These are phyloP conservation scores for Eriocheir sinensis DNA, from an alignment of 1,140 invertebrate species.

Conservation along the genomic window DNA sequence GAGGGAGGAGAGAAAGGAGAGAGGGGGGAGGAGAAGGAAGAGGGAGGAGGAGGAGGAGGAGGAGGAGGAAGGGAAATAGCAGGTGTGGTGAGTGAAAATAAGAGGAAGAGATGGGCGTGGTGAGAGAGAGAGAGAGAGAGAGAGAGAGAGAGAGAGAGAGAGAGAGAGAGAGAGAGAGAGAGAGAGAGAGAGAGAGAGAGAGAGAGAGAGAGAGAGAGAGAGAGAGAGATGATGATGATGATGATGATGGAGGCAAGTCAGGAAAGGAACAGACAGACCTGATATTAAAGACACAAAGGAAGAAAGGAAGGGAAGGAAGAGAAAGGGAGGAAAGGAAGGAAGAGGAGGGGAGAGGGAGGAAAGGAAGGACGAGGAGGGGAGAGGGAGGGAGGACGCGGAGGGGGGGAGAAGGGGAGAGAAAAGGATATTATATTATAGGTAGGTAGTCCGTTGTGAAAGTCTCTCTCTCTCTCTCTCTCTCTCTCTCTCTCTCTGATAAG, in stretches of 20 bases:
- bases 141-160: neutral
- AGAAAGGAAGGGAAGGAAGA: neutral
- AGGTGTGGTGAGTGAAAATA: neutral
- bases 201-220: neutral
- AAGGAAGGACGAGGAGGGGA: neutral
- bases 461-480: neutral
- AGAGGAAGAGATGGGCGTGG: constrained; percentile 3
- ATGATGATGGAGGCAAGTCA: neutral
- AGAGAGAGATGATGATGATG: neutral
- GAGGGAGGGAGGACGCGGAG: neutral
- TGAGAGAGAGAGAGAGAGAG: neutral
- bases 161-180: constrained; percentile 21
- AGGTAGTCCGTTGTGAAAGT: neutral
- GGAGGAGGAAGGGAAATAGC: neutral
- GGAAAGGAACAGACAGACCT: neutral
- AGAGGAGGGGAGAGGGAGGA: neutral
- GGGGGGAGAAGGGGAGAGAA: neutral
- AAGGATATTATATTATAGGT: neutral
- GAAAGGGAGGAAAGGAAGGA: neutral
- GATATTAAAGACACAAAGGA: neutral
- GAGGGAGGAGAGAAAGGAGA: neutral
- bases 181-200: constrained; percentile 21
- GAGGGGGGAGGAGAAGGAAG: neutral
- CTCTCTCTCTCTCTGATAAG: neutral
- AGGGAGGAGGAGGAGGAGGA: neutral